Percentiles rank a stretch among this genome's conserved stretches.
Evolutionary conservation across 35 echinoderm and acorn worm genomes (phyloP).

Genomic region (Ophioderma brevispina): DNA sequence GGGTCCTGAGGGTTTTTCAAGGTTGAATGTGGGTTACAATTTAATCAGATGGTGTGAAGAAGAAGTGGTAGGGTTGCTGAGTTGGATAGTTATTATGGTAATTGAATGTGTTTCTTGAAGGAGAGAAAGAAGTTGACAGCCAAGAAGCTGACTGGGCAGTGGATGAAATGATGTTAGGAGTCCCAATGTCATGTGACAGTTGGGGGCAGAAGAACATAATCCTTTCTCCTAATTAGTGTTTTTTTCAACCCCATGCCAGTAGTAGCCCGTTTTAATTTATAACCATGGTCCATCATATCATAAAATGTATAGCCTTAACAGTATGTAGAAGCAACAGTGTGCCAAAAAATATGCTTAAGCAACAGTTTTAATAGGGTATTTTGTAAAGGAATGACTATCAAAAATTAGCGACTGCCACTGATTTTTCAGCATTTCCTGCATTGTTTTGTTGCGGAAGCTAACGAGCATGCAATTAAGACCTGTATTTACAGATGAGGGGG

Average conservation of each 20-base stretch:
- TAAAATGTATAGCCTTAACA: too few relatives aligned
- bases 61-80: not conserved
- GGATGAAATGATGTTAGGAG: not conserved
- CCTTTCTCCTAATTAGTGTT: not conserved
- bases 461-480: too few relatives aligned
- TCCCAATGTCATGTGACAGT: not conserved
- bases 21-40: not conserved
- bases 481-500: too few relatives aligned
- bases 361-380: too few relatives aligned
- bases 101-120: not conserved
- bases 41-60: not conserved
- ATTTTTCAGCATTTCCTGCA: too few relatives aligned
- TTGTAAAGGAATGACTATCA: too few relatives aligned
- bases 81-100: too few relatives aligned
- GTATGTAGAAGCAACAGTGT: too few relatives aligned
- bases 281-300: not conserved
- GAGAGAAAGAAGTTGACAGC: conserved; percentile 3
- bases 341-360: too few relatives aligned
- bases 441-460: too few relatives aligned
- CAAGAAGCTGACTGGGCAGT: not conserved
- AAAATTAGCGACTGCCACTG: too few relatives aligned
- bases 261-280: not conserved
- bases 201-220: not conserved
- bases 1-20: not conserved
- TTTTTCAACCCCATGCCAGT: not conserved